phyloP scores from a whole-genome alignment of 1,140 invertebrate species.

The Phymorhynchus buccinoides region DNA sequence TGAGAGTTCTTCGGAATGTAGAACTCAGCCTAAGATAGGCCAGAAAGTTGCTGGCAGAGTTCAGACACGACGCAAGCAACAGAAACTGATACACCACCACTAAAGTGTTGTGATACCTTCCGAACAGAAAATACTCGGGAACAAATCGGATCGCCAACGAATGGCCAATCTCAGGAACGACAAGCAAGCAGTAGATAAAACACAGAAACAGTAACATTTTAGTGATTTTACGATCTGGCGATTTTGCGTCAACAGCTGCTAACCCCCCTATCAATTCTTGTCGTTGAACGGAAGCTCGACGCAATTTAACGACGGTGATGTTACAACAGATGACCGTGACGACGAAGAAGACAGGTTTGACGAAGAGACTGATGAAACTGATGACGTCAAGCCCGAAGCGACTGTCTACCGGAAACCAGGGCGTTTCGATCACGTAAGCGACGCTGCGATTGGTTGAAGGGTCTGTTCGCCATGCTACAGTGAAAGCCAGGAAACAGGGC shows the following conservation, averaged over 20 bases:
- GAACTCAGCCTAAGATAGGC: background rate
- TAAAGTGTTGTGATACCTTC: constrained; percentile 4
- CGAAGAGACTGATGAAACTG: background rate
- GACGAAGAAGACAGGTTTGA: background rate
- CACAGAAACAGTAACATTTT: constrained; percentile 9
- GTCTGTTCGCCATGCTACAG: background rate
- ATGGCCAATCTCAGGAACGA: background rate
- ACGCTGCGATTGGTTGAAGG: background rate
- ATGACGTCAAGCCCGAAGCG: background rate
- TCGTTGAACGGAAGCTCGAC: background rate
- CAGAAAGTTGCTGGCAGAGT: background rate
- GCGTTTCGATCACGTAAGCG: background rate
- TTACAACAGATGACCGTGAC: background rate
- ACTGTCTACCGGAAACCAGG: background rate
- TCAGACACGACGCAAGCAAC: background rate
- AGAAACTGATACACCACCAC: background rate
- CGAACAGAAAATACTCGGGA: background rate
- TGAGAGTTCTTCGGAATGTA: background rate
- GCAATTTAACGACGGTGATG: background rate
- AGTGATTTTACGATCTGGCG: background rate
- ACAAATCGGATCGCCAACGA: background rate
- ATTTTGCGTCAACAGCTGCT: no score
- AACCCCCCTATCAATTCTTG: background rate
- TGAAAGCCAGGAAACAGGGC: background rate
- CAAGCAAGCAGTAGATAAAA: background rate